Evolutionary conservation across 2,113 vertebrate genomes (phyloP).

Genomic region (Recurvirostra avosetta): DNA sequence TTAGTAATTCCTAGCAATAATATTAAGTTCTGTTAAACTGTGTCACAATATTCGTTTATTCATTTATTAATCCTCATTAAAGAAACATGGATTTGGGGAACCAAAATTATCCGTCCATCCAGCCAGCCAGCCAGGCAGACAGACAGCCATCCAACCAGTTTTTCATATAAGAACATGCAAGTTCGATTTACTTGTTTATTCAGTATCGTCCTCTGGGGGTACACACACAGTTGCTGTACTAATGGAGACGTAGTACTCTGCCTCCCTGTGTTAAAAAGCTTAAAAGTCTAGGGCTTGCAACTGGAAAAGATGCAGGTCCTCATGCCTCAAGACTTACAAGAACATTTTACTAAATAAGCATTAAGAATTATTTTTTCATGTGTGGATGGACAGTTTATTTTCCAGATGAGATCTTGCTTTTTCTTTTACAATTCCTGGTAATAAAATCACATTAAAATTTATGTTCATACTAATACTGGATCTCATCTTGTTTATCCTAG

Average conservation of each 20-base stretch:
- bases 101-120: not conserved
- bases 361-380: not conserved
- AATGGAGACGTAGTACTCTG: not conserved
- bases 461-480: not conserved
- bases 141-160: no score
- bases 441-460: not conserved
- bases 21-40: not conserved
- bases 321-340: not conserved
- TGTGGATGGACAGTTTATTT: not conserved
- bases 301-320: not conserved
- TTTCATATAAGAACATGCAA: not conserved
- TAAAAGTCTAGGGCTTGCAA: not conserved
- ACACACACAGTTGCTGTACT: not conserved
- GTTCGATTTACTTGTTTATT: not conserved
- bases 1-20: not conserved
- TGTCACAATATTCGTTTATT: not conserved
- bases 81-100: not conserved
- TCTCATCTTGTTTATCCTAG: not conserved
- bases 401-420: not conserved
- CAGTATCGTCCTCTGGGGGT: not conserved
- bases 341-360: not conserved
- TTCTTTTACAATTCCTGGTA: not conserved
- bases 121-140: no score
- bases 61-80: not conserved
- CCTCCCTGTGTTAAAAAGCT: not conserved